phyloP scores from a whole-genome alignment of 2,888 invertebrate species.

The Diarsia brunnea region DNA sequence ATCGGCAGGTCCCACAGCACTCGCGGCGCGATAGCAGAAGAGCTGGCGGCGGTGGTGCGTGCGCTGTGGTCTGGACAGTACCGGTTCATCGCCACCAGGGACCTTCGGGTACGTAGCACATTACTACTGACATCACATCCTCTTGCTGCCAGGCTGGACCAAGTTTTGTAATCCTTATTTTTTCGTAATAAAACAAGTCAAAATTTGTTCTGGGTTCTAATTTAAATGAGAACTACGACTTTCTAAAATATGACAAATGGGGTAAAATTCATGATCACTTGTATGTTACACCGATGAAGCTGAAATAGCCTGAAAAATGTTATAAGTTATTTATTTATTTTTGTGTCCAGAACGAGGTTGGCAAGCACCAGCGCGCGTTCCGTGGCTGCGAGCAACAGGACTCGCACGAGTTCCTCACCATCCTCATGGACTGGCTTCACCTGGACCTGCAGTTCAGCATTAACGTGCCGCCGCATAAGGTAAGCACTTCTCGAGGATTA shows the following conservation, averaged over 20 bases:
- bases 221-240: too few relatives aligned
- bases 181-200: neutral
- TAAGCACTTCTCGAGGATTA: conserved; percentile 47
- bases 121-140: neutral
- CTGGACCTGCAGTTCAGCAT: conserved; percentile 92
- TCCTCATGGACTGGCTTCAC: conserved; percentile 96
- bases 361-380: conserved; percentile 94
- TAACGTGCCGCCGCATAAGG: conserved; percentile 82
- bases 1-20: conserved; percentile 89
- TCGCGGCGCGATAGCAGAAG: conserved; percentile 94
- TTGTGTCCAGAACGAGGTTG: conserved; percentile 92
- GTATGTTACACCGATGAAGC: neutral
- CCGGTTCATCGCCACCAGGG: conserved; percentile 94
- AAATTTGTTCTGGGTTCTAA: too few relatives aligned
- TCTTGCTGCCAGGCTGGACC: neutral
- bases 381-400: conserved; percentile 96
- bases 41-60: conserved; percentile 95
- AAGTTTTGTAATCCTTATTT: neutral
- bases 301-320: neutral
- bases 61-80: conserved; percentile 96
- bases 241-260: neutral
- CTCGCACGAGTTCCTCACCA: conserved; percentile 97
- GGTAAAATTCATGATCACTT: neutral
- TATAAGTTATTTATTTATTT: neutral
- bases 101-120: conserved; percentile 92